A percentile compares a stretch with the other conserved stretches of the same genome.
phyloP scores from a whole-genome alignment of 2,113 vertebrate species.

The Asarcornis scutulata region DNA sequence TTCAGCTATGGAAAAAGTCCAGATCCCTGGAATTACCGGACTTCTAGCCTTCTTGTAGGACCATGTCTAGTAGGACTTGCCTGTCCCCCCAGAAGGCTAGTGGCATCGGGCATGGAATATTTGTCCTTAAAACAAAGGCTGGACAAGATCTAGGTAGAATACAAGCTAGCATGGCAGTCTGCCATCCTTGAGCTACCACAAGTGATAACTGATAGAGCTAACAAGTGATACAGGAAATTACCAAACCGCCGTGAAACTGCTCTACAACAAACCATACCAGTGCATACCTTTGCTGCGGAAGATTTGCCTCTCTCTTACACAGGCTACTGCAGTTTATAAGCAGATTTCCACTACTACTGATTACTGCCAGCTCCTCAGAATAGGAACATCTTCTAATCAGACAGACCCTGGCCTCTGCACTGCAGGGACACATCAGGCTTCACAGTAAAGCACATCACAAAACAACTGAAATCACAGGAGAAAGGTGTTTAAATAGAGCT shows the following conservation, averaged over 20 bases:
- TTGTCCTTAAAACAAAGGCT: background rate
- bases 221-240: background rate
- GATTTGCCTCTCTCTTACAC: background rate
- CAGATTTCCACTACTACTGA: background rate
- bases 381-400: background rate
- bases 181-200: background rate
- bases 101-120: background rate
- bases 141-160: background rate
- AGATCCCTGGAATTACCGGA: background rate
- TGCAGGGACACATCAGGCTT: background rate
- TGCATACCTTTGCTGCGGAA: background rate
- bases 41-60: background rate
- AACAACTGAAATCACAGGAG: background rate
- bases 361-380: background rate
- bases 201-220: background rate
- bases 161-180: background rate
- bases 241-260: background rate
- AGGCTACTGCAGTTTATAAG: background rate
- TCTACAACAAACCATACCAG: background rate
- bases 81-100: background rate
- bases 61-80: background rate
- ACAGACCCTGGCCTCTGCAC: background rate
- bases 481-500: background rate
- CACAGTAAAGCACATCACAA: constrained; percentile 4
- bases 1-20: background rate